These are phyloP conservation scores for Epicampocera succincta DNA, from an alignment of 2,888 invertebrate species.

Conservation along the genomic window DNA sequence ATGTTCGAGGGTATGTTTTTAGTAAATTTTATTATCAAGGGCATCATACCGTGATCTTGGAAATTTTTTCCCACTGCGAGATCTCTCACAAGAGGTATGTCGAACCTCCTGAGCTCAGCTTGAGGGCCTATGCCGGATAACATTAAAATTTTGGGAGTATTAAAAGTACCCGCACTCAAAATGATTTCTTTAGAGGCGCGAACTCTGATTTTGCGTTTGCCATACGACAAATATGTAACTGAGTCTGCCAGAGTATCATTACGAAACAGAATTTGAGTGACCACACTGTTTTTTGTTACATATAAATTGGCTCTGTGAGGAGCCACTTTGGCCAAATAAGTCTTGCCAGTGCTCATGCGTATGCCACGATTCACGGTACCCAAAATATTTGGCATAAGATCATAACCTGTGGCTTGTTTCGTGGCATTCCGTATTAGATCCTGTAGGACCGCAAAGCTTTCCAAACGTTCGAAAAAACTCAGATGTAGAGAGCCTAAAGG, in stretches of 20 bases:
- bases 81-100: slow-evolving; percentile 71
- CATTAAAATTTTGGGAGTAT: slow-evolving; percentile 74
- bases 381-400: slow-evolving; percentile 83
- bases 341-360: slow-evolving; percentile 83
- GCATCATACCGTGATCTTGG: slow-evolving; percentile 89
- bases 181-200: slow-evolving; percentile 73
- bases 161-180: slow-evolving; percentile 75
- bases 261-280: slow-evolving; percentile 82
- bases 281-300: slow-evolving; percentile 73
- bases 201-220: slow-evolving; percentile 55
- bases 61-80: slow-evolving; percentile 87
- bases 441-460: slow-evolving; percentile 78
- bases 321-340: slow-evolving; percentile 81
- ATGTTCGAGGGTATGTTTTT: slow-evolving; percentile 74
- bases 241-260: slow-evolving; percentile 74
- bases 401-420: slow-evolving; percentile 84
- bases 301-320: slow-evolving; percentile 72
- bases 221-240: slow-evolving; percentile 63
- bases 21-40: slow-evolving; percentile 79
- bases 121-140: slow-evolving; percentile 75
- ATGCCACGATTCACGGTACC: slow-evolving; percentile 83
- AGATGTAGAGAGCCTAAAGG: slow-evolving; percentile 82
- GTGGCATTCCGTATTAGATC: slow-evolving; percentile 84
- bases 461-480: slow-evolving; percentile 73
- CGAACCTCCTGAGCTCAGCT: slow-evolving; percentile 67